Conservation (phyloP, 1,140 invertebrate species). For the Procambarus virginalis region DNA sequence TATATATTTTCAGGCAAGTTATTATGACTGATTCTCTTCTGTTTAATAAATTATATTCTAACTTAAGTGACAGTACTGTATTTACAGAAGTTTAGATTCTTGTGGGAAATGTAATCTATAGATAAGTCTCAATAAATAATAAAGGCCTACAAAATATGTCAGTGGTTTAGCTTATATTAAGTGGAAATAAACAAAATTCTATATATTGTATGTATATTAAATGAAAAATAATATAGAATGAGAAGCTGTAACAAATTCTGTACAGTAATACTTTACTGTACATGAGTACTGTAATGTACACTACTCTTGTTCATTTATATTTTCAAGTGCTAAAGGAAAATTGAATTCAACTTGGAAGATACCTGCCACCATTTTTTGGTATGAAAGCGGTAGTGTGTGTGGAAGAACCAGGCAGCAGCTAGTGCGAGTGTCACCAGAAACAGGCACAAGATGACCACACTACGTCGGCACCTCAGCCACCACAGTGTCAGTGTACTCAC, state of each 20-base stretch:
- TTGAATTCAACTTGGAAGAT: background rate
- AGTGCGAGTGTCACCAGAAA: background rate
- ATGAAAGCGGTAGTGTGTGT: constrained; percentile 23
- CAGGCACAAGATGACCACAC: background rate
- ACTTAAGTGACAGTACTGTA: no score
- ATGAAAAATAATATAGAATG: background rate
- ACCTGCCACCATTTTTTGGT: constrained; percentile 14
- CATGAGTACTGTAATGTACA: no score
- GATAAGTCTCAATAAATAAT: no score
- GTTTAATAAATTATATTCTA: no score
- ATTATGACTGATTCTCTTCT: no score
- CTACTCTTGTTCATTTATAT: background rate
- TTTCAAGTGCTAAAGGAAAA: background rate
- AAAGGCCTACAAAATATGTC: no score
- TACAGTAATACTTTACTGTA: no score
- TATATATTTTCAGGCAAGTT: no score
- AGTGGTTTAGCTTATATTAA: background rate
- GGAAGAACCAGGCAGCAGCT: background rate
- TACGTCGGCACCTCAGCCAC: background rate
- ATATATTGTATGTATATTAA: background rate
- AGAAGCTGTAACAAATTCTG: background rate
- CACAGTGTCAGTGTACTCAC: background rate
- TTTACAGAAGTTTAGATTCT: no score
- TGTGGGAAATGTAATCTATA: no score
- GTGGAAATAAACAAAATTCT: background rate